These are phyloP conservation scores for Polypterus bichir DNA, from an alignment of 2,113 vertebrate species.

Conservation along the genomic window DNA sequence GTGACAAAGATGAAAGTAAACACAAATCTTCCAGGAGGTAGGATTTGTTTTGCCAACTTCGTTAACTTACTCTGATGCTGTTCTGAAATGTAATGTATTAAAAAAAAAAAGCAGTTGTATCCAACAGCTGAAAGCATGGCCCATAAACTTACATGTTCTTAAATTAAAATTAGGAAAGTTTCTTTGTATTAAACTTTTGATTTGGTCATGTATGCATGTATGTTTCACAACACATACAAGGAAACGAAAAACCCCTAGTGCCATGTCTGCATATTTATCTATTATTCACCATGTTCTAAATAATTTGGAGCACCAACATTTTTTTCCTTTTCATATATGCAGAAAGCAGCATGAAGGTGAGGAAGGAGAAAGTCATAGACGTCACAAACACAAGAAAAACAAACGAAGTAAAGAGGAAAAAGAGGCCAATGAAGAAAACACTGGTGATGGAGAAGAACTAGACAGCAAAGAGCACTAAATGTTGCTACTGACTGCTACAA, in stretches of 20 bases:
- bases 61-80: no score
- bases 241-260: not conserved
- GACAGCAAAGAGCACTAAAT: constrained; percentile 39
- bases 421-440: constrained; percentile 29
- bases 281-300: not conserved
- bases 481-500: fast-evolving
- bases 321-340: constrained; percentile 4
- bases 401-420: constrained; percentile 55
- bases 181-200: no score
- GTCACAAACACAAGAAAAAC: constrained; percentile 61
- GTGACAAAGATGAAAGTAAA: constrained; percentile 49
- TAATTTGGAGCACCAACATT: fast-evolving
- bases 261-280: not conserved
- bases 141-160: no score
- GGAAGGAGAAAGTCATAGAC: constrained; percentile 48
- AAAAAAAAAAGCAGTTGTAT: no score
- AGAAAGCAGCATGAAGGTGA: constrained; percentile 54
- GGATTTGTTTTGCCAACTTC: fast-evolving
- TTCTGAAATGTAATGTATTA: no score
- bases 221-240: not conserved
- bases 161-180: no score
- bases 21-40: constrained; percentile 48
- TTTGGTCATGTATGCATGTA: no score
- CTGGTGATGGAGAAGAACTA: constrained; percentile 34
- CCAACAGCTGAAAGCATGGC: no score